Conservation (phyloP, 1,140 invertebrate species). For the Drosophila nasuta region DNA sequence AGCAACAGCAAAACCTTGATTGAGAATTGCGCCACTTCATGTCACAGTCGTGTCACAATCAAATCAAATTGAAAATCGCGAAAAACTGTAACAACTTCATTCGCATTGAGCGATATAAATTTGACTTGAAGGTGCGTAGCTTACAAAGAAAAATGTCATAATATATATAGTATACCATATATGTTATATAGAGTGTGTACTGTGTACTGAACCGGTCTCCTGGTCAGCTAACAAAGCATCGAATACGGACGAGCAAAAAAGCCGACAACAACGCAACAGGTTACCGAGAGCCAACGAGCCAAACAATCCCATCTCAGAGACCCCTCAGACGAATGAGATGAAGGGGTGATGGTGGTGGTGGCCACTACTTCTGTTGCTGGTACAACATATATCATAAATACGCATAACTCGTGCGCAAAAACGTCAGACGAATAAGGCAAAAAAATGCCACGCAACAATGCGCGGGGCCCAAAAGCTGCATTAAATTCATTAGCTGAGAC, state of each 20-base stretch:
- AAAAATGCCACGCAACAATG: constrained; percentile 75
- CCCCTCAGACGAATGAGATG: constrained; percentile 15
- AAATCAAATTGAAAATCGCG: constrained; percentile 55
- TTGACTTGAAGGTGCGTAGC: constrained; percentile 81
- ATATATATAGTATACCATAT: constrained; percentile 16
- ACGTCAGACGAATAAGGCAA: constrained; percentile 80
- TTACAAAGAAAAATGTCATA: constrained; percentile 80
- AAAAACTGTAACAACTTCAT: constrained; percentile 81
- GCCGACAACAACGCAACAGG: constrained; percentile 76
- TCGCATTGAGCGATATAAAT: constrained; percentile 73
- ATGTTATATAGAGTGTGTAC: not conserved
- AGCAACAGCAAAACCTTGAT: constrained; percentile 40
- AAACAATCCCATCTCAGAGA: constrained; percentile 24
- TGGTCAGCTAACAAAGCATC: constrained; percentile 19
- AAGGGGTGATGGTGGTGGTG: constrained; percentile 22
- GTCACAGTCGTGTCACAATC: constrained; percentile 79
- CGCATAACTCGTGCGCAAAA: constrained; percentile 82
- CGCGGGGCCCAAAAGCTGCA: constrained; percentile 68
- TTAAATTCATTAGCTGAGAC: constrained; percentile 76
- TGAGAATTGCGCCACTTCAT: constrained; percentile 73
- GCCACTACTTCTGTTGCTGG: constrained; percentile 9
- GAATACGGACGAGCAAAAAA: constrained; percentile 63
- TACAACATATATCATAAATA: constrained; percentile 77
- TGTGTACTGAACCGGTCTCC: constrained; percentile 40
- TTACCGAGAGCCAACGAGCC: constrained; percentile 50